Evolutionary conservation across 2,797 vertebrate genomes (phyloP).

Genomic region (Poecilia gillii): DNA sequence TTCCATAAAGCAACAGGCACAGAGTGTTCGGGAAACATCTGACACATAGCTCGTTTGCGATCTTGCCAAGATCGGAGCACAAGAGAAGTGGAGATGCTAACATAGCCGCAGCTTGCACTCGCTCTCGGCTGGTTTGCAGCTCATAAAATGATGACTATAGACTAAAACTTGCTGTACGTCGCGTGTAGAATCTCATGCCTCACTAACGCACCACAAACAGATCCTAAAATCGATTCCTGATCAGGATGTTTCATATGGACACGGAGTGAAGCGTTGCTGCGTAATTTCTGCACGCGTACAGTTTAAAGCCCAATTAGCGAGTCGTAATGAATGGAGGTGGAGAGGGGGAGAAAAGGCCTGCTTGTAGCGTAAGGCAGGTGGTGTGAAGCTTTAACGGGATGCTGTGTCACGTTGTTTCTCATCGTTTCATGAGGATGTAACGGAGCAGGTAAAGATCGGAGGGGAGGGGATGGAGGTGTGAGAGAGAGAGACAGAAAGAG

Average conservation of each 20-base stretch:
- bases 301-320: conserved; percentile 2
- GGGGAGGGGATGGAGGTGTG: background rate
- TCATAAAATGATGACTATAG: conserved; percentile 11
- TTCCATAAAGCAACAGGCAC: conserved; percentile 48
- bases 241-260: background rate
- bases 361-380: conserved; percentile 13
- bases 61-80: conserved; percentile 37
- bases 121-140: conserved; percentile 29
- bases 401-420: conserved; percentile 26
- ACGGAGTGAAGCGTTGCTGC: background rate
- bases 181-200: background rate
- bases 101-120: conserved; percentile 26
- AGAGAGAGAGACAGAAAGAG: too few species aligned
- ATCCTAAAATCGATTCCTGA: background rate
- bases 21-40: conserved; percentile 44
- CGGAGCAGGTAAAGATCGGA: conserved; percentile 39
- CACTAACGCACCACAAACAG: background rate
- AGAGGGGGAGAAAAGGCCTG: conserved; percentile 26
- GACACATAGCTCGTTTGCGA: conserved; percentile 37
- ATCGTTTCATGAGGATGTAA: conserved; percentile 16
- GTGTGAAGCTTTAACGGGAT: conserved; percentile 31
- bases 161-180: conserved; percentile 15
- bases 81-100: conserved; percentile 20
- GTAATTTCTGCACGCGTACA: background rate
- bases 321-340: conserved; percentile 27